These are phyloP conservation scores for Drosophila busckii DNA, from an alignment of 1,140 invertebrate species.

Conservation along the genomic window DNA sequence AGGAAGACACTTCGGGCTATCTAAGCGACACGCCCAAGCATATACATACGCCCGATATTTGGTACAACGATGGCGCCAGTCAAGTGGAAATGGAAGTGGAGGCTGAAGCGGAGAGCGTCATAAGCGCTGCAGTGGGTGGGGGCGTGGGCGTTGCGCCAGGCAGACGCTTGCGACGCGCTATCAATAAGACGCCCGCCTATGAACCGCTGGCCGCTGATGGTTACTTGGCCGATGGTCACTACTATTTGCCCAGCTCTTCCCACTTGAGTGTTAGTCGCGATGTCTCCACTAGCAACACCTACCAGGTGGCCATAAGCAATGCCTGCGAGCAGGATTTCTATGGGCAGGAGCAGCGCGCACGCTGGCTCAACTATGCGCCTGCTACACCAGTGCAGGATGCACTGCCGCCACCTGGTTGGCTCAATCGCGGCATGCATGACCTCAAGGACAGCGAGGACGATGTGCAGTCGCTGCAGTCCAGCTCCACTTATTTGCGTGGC, in stretches of 20 bases:
- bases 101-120: conserved; percentile 32
- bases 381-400: conserved; percentile 6
- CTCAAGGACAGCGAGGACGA: conserved; percentile 76
- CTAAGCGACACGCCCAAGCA: conserved; percentile 82
- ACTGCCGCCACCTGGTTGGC: conserved; percentile 57
- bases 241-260: conserved; percentile 50
- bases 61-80: conserved; percentile 72
- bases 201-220: conserved; percentile 53
- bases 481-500: conserved; percentile 82
- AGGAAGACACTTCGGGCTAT: conserved; percentile 84
- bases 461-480: conserved; percentile 75
- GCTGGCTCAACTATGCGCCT: conserved; percentile 81
- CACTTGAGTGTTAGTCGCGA: conserved; percentile 65
- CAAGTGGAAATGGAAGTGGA: conserved; percentile 67
- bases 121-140: conserved; percentile 11
- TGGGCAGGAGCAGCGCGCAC: conserved; percentile 80
- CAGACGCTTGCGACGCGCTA: conserved; percentile 41
- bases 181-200: conserved; percentile 66
- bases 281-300: conserved; percentile 71
- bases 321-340: conserved; percentile 58
- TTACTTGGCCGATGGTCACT: conserved; percentile 55
- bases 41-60: conserved; percentile 73
- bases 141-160: conserved; percentile 5
- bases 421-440: conserved; percentile 65
- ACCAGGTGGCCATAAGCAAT: conserved; percentile 62